Base-by-base conservation (phyloP, 1,140 invertebrate genomes). In the Lordiphosa stackelbergi region DNA sequence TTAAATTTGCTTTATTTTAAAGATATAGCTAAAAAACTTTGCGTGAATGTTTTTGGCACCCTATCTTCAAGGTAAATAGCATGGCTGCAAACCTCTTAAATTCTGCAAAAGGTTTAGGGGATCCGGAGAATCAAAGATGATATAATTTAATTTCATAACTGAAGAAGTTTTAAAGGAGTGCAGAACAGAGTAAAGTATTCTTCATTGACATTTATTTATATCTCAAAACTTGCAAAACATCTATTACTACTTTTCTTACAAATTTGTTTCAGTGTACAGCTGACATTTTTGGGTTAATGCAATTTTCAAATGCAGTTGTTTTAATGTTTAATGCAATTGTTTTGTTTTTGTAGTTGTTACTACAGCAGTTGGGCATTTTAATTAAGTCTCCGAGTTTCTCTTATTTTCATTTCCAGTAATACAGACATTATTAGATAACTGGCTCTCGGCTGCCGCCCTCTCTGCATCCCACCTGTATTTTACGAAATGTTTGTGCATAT, bases 241-340 rank as follows among this genome's bases (percentile, higher is more conserved):
- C 3, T 22, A 5, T n/a, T 16, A 7, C 1, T n/a, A 4, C 9
- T n/a, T 13, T 13, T 48, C 6, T 12, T 4, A 16, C 35, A 13
- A 10, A 37, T 75, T 75, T 68, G 34, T 59, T 38, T 12, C 51
- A 69, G 69, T 77, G 73, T 35, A 34, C 4, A 12, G 4, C 24
- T 9, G 61, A 69, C 74, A 78, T 78, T 78, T 78, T 63, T 42
- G 72, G 73, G 66, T 70, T 69, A 70, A 78, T 73, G 73, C 69
- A 78, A 69, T 78, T 78, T 75, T 64, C 55, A 60, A 68, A 72
- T 69, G 65, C 59, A 53, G 58, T 24, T 61, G 45, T 64, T 73
- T 68, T 48, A 55, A 73, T 73, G 63, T 56, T 49, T 69, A 71
- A 66, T 66, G 57, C 55, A 56, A 59, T 61, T 58, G 38, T 46